These are phyloP conservation scores for Recurvirostra avosetta DNA, from an alignment of 2,113 vertebrate species.

Conservation along the genomic window DNA sequence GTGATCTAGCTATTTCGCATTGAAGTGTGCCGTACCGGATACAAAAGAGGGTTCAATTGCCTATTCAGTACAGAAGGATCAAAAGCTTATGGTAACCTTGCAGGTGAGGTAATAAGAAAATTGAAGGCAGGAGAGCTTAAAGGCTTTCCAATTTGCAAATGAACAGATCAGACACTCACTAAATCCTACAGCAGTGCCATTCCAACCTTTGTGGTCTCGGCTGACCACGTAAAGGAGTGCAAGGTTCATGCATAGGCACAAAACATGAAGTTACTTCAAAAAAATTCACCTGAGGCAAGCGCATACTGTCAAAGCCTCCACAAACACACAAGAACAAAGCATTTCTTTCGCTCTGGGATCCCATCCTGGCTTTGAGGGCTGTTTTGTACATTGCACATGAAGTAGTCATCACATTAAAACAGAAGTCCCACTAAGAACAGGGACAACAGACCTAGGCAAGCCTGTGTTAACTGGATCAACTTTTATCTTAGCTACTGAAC, in stretches of 20 bases:
- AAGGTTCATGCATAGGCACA: not conserved
- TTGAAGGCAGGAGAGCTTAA: not conserved
- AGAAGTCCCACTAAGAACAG: not conserved
- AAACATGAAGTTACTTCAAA: not conserved
- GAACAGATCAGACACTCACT: not conserved
- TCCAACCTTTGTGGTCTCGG: not conserved
- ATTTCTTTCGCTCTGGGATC: not conserved
- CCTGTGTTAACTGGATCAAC: not conserved
- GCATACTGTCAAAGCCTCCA: not conserved
- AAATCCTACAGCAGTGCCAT: not conserved
- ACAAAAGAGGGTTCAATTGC: not conserved
- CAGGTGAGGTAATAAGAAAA: not conserved
- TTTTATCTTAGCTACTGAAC: not conserved
- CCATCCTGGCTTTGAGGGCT: not conserved
- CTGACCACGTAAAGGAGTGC: not conserved
- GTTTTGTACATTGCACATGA: not conserved
- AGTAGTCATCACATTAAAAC: not conserved
- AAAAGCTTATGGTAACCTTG: not conserved
- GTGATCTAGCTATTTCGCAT: not conserved
- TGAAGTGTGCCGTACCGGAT: not conserved
- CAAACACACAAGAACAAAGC: not conserved
- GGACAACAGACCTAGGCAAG: not conserved
- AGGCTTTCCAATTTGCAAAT: not conserved
- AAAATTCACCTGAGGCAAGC: conserved; percentile 9
- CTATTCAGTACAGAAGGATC: not conserved